These are phyloP conservation scores for Hoplias malabaricus DNA, from an alignment of 2,113 vertebrate species.

Conservation along the genomic window DNA sequence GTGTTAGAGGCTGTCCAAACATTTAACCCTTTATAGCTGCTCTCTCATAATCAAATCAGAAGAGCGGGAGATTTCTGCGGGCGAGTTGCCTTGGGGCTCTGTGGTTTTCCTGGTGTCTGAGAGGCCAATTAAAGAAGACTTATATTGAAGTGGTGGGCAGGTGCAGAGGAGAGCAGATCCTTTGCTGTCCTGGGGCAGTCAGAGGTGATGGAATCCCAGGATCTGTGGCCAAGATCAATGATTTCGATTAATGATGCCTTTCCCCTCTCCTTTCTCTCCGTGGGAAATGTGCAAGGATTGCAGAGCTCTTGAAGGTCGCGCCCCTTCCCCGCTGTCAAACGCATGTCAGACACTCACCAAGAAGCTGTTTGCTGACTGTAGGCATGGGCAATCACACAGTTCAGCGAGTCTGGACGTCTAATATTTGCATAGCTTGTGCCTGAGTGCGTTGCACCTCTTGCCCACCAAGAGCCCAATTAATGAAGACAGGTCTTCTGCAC, in stretches of 20 bases:
- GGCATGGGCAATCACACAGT: conserved; percentile 6
- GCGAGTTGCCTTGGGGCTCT: conserved; percentile 60
- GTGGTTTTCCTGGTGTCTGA: conserved; percentile 63
- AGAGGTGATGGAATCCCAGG: conserved; percentile 40
- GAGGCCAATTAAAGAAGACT: conserved; percentile 68
- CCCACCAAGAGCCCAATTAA: conserved; percentile 32
- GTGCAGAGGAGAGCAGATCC: conserved; percentile 64
- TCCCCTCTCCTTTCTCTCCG: conserved; percentile 10
- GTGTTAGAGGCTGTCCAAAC: background rate
- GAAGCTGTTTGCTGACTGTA: conserved; percentile 18
- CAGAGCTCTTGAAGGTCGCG: background rate
- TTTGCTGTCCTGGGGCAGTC: conserved; percentile 37
- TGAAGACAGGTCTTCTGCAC: background rate
- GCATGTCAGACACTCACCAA: background rate
- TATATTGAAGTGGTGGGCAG: conserved; percentile 24
- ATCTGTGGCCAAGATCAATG: conserved; percentile 42
- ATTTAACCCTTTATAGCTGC: conserved; percentile 9
- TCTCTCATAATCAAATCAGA: background rate
- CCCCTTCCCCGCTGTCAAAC: background rate
- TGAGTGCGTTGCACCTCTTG: conserved; percentile 5
- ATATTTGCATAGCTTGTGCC: conserved; percentile 29
- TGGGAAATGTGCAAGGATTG: conserved; percentile 3
- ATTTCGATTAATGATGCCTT: conserved; percentile 30
- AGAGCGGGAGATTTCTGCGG: conserved; percentile 51
- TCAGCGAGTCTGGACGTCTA: conserved; percentile 9